phyloP scores from a whole-genome alignment of 2,797 vertebrate genomes.

The Sebastes hopkinsi region DNA sequence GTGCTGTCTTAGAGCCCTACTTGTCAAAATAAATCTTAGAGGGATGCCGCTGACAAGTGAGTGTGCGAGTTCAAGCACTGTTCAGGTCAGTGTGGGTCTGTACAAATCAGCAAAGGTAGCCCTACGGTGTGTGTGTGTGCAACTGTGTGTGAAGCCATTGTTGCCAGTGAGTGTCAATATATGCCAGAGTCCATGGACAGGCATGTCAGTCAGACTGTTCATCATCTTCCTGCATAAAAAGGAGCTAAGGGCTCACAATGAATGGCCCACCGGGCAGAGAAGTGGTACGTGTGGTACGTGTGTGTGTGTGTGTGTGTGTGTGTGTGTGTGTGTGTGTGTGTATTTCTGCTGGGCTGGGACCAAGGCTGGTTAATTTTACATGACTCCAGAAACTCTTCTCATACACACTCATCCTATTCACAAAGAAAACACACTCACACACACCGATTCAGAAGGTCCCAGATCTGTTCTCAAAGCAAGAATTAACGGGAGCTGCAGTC shows the following conservation, averaged over 20 bases:
- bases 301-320: neutral
- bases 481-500: constrained; percentile 46
- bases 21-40: constrained; percentile 48
- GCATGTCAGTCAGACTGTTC: constrained; percentile 45
- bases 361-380: constrained; percentile 30
- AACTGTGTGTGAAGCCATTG: constrained; percentile 5
- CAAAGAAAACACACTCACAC: neutral
- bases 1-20: constrained; percentile 20
- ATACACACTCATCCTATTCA: neutral
- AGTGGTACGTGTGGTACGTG: neutral
- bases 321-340: neutral
- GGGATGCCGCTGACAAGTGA: constrained; percentile 24
- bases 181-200: constrained; percentile 25
- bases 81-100: constrained; percentile 23
- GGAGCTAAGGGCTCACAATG: neutral
- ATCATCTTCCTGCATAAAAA: constrained; percentile 39
- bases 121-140: neutral
- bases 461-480: constrained; percentile 36
- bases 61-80: constrained; percentile 13
- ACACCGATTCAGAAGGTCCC: neutral
- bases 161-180: constrained; percentile 47
- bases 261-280: neutral
- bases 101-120: constrained; percentile 16
- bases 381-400: constrained; percentile 12
- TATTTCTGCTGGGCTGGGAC: constrained; percentile 8